These are phyloP conservation scores for Papilio protenor DNA, from an alignment of 2,888 invertebrate species.

Conservation along the genomic window DNA sequence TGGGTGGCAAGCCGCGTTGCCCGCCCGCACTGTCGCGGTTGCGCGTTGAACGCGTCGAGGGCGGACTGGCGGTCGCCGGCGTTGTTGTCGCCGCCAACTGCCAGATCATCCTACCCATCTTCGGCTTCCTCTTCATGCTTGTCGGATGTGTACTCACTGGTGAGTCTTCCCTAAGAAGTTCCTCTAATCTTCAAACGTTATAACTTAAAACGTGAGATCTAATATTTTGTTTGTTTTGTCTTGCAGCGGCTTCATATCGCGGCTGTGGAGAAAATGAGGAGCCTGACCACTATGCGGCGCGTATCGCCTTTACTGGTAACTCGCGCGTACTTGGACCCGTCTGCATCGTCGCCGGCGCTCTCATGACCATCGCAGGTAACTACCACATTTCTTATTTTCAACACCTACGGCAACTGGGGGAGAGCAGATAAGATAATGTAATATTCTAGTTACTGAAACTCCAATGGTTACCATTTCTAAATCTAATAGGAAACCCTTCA, in stretches of 20 bases:
- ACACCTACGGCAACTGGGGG: background rate
- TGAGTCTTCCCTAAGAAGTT: slow-evolving; percentile 60
- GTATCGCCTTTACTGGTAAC: slow-evolving; percentile 90
- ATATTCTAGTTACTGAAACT: too few species aligned
- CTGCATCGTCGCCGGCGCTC: slow-evolving; percentile 89
- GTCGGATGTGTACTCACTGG: slow-evolving; percentile 91
- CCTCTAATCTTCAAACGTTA: background rate
- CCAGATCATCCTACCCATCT: slow-evolving; percentile 90
- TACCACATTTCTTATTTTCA: slow-evolving; percentile 44
- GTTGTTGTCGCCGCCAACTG: slow-evolving; percentile 91
- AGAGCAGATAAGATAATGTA: too few species aligned
- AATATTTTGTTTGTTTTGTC: slow-evolving; percentile 23
- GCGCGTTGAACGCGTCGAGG: slow-evolving; percentile 90
- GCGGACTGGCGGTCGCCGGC: slow-evolving; percentile 90
- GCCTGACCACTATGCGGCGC: slow-evolving; percentile 88
- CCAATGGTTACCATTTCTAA: too few species aligned
- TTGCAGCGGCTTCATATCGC: slow-evolving; percentile 88
- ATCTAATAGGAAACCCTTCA: background rate
- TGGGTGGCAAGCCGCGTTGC: slow-evolving; percentile 84
- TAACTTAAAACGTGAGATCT: slow-evolving; percentile 2
- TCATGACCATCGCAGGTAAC: slow-evolving; percentile 86
- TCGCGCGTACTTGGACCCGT: slow-evolving; percentile 89
- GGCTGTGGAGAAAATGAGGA: slow-evolving; percentile 89
- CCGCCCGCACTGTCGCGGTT: slow-evolving; percentile 88
- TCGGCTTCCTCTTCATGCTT: slow-evolving; percentile 90